Evolutionary conservation across 2,113 vertebrate genomes (phyloP).

Genomic region (Heterocephalus glaber): DNA sequence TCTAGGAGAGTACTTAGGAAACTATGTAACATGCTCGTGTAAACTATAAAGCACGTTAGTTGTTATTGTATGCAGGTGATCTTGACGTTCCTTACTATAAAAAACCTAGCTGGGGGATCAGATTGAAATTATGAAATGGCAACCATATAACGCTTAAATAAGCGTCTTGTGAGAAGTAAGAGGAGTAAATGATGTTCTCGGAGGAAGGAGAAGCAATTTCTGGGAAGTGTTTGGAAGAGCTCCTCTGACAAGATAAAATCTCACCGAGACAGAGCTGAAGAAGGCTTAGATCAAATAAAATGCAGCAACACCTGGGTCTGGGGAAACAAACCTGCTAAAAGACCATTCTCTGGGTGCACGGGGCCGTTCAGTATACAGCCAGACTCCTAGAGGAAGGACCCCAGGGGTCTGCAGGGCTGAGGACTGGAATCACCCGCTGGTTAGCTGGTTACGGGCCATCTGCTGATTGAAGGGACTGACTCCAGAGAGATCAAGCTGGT

Average conservation of each 20-base stretch:
- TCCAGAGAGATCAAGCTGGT: background rate
- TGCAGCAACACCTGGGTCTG: background rate
- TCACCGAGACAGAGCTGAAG: background rate
- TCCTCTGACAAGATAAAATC: background rate
- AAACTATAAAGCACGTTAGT: background rate
- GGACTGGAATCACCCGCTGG: background rate
- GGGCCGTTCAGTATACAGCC: background rate
- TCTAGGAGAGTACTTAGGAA: background rate
- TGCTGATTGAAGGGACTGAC: background rate
- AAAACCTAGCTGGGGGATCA: background rate
- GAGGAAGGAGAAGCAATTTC: background rate
- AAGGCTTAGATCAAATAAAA: slow-evolving; percentile 23
- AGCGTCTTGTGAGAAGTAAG: background rate
- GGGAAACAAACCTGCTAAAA: background rate
- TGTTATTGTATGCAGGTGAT: background rate
- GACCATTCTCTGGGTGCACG: background rate
- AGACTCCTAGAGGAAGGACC: background rate
- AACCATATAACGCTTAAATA: background rate
- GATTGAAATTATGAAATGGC: background rate
- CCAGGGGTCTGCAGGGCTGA: background rate
- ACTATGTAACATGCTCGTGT: background rate
- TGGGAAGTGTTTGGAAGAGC: background rate
- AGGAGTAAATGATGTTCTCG: background rate
- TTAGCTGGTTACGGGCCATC: background rate
- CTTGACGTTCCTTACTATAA: background rate